phyloP scores from a whole-genome alignment of 2,797 vertebrate genomes.

The Erethizon dorsatum region DNA sequence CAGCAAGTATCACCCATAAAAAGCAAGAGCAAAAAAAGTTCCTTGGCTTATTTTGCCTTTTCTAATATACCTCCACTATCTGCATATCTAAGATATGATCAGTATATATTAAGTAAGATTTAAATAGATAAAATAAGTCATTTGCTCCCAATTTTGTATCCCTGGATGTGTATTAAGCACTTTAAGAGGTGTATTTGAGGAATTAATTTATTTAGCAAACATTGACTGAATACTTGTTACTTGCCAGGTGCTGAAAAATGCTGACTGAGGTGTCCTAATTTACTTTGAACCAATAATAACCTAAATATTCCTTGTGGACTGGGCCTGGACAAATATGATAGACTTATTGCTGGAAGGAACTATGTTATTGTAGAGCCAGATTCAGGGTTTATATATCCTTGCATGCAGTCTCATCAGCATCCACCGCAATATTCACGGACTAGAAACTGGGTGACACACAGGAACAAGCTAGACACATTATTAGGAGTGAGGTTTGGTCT shows the following conservation, averaged over 20 bases:
- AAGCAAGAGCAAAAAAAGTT: neutral
- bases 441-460: neutral
- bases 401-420: neutral
- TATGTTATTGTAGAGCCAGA: neutral
- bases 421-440: neutral
- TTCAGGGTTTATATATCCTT: neutral
- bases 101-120: neutral
- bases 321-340: neutral
- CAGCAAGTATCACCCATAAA: conserved; percentile 8
- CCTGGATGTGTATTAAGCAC: neutral
- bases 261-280: neutral
- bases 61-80: conserved; percentile 5
- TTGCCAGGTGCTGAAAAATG: neutral
- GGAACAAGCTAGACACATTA: neutral
- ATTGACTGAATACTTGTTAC: neutral
- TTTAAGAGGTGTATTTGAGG: neutral
- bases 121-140: neutral
- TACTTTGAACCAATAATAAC: conserved; percentile 25
- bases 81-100: neutral
- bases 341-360: neutral
- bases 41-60: neutral
- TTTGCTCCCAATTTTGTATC: neutral
- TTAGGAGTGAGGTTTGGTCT: neutral
- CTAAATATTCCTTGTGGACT: neutral
- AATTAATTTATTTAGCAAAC: conserved; percentile 25